A percentile compares a stretch with the other conserved stretches of the same genome.
phyloP scores from a whole-genome alignment of 2,113 vertebrate species.

The Onychostoma macrolepis region DNA sequence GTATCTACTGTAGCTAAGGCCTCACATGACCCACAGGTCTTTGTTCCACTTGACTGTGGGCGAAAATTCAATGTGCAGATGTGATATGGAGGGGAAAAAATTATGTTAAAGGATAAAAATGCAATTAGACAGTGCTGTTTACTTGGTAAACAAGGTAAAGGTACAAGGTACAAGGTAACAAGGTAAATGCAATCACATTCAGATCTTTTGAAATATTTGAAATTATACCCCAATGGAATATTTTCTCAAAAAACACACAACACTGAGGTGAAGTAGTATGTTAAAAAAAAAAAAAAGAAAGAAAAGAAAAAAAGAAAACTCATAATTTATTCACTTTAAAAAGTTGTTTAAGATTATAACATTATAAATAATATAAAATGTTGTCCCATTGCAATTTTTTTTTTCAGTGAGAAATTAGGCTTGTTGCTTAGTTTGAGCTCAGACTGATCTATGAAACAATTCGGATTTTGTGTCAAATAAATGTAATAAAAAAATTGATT shows the following conservation, averaged over 20 bases:
- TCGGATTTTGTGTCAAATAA: background rate
- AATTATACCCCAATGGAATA: background rate
- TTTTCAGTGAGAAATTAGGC: too few relatives aligned
- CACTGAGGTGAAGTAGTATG: background rate
- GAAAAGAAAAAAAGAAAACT: too few relatives aligned
- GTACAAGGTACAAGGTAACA: too few relatives aligned
- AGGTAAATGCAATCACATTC: background rate
- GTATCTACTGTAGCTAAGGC: background rate
- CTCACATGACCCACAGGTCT: slow-evolving; percentile 9
- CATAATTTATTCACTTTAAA: background rate
- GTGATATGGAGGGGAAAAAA: background rate
- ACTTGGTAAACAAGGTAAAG: background rate
- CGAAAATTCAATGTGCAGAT: background rate
- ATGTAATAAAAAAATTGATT: background rate
- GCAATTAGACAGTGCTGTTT: background rate
- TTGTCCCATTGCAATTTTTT: too few relatives aligned
- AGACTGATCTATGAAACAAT: background rate
- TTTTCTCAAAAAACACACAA: background rate
- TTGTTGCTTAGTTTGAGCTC: too few relatives aligned
- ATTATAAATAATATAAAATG: background rate
- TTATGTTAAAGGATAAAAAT: background rate
- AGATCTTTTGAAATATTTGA: background rate
- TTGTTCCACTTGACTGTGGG: slow-evolving; percentile 2
- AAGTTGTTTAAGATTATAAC: background rate
- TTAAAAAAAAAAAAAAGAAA: too few relatives aligned